Evolutionary conservation across 2,888 invertebrate genomes (phyloP), one percentile per base, ranked within the genome.

Genomic region (Lithophane socia): DNA sequence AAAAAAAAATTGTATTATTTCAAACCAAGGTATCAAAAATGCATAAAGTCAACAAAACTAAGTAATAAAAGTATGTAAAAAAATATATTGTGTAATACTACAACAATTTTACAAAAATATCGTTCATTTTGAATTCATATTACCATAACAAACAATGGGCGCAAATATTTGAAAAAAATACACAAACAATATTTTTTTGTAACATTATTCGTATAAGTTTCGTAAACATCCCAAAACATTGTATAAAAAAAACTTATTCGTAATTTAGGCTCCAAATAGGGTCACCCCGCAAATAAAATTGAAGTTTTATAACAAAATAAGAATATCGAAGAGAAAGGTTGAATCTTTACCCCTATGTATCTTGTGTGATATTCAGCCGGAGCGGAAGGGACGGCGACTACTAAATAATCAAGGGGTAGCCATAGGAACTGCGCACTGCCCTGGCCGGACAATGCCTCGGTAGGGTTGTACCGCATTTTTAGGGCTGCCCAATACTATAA

Each of bases 381-480:
- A 24, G 72, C 86, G 87, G 86, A 86, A 86, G 83, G 86, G 86
- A 83, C 77, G 63, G 42, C 29, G 60, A 74, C 77, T 76, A 75
- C 81, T 87, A 78, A 87, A 86, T 86, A 86, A 86, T 86, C 77
- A 75, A 86, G 61, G 87, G 67, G 47, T 56, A n/a, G 54, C 71
- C 63, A 60, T 73, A 64, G 73, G 80, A 76, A 72, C 83, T 82
- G 71, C 56, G 80, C 66, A 66, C 84, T 74, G 63, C 74, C 70
- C 70, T 84, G 70, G 74, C 80, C 82, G 82, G 82, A 84, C 84
- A 67, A 71, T 54, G 42, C 37, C 67, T 74, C 47, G 44, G 58
- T 73, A 73, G 82, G 81, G 74, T 65, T 73, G 63, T 70, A 64
- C 75, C 49, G 82, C 67, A 68, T 24, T 85, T 60, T 42, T 65